Evolutionary conservation across 1,140 invertebrate species (phyloP).

Genomic region (Monochamus saltuarius): DNA sequence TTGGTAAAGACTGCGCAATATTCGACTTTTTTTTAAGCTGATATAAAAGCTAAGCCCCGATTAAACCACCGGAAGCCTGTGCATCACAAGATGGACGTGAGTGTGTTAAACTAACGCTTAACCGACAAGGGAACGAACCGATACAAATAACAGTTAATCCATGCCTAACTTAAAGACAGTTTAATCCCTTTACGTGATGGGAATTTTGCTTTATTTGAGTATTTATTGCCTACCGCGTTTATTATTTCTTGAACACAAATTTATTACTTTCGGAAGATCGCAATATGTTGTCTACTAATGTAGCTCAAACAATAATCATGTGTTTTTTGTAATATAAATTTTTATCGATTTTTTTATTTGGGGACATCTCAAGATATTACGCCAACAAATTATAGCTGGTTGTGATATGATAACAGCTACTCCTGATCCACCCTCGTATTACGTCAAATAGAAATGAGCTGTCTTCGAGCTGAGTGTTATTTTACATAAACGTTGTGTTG

Average conservation of each 20-base stretch:
- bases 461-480: too few species aligned
- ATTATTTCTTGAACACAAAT: conserved; percentile 4
- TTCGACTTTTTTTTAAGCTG: background rate
- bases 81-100: conserved; percentile 24
- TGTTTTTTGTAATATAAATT: too few species aligned
- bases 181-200: conserved; percentile 27
- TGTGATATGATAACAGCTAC: too few species aligned
- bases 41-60: background rate
- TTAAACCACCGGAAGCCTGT: background rate
- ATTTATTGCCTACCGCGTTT: conserved; percentile 5
- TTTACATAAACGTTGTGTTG: too few species aligned
- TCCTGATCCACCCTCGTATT: too few species aligned
- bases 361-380: too few species aligned
- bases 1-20: background rate
- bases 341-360: too few species aligned
- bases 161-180: conserved; percentile 23
- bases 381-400: too few species aligned
- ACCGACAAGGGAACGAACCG: conserved; percentile 18
- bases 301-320: too few species aligned
- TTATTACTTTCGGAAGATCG: background rate
- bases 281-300: too few species aligned
- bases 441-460: too few species aligned
- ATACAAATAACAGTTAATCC: conserved; percentile 29
- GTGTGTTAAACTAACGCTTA: conserved; percentile 20
- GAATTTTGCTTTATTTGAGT: conserved; percentile 13